Percentiles rank a stretch among this genome's conserved stretches.
Evolutionary conservation across 2,888 invertebrate species (phyloP).

Genomic region (Isoperla grammatica): DNA sequence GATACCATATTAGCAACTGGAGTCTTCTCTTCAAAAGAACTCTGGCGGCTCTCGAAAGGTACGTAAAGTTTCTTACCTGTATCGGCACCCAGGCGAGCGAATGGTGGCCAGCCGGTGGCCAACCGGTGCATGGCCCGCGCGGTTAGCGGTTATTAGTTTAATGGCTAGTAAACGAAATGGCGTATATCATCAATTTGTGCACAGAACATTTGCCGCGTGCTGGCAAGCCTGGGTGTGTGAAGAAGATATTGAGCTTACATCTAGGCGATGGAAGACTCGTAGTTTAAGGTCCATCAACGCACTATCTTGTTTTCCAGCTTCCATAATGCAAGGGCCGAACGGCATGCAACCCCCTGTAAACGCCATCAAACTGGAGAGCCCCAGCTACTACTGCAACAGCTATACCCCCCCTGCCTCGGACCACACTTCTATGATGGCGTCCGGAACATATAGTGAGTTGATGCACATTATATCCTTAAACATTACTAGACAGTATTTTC

Average conservation of each 20-base stretch:
- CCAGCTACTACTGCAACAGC: constrained; percentile 75
- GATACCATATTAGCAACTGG: constrained; percentile 99
- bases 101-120: too few species aligned
- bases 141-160: constrained; percentile 21
- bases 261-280: neutral
- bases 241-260: constrained; percentile 20
- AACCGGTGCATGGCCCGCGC: neutral
- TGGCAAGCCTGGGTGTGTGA: constrained; percentile 7
- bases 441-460: constrained; percentile 75
- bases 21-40: constrained; percentile 98
- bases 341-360: constrained; percentile 60
- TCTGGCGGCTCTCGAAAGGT: constrained; percentile 98
- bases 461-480: too few species aligned
- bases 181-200: constrained; percentile 26
- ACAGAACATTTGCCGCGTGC: constrained; percentile 25
- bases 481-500: too few species aligned
- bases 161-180: constrained; percentile 25
- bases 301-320: constrained; percentile 61
- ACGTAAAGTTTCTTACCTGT: constrained; percentile 38
- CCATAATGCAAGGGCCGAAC: constrained; percentile 86
- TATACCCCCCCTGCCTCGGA: constrained; percentile 65
- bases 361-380: constrained; percentile 76
- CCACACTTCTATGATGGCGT: constrained; percentile 60
- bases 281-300: neutral
- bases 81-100: neutral